Conservation (phyloP, 2,888 invertebrate genomes). For the Synanthedon vespiformis region DNA sequence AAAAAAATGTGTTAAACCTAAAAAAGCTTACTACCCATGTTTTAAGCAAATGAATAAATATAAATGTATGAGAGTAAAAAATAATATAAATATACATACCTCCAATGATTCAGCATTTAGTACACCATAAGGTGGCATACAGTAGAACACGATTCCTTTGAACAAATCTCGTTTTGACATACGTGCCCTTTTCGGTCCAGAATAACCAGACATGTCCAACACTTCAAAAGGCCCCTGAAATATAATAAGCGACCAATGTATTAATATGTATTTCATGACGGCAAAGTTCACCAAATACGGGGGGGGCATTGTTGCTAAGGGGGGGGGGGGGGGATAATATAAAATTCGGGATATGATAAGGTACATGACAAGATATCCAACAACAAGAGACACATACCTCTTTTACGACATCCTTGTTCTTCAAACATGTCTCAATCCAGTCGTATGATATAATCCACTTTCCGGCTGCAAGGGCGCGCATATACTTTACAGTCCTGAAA, state of each 20-base stretch:
- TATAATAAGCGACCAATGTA: not conserved
- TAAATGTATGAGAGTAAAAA: not conserved
- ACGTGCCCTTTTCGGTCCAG: slow-evolving; percentile 64
- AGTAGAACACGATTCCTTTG: slow-evolving; percentile 60
- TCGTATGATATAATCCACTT: slow-evolving; percentile 69
- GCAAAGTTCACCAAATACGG: too few species aligned
- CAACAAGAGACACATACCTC: slow-evolving; percentile 44
- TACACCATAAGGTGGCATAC: slow-evolving; percentile 57
- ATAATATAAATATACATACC: slow-evolving; percentile 19
- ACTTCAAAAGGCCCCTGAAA: slow-evolving; percentile 63
- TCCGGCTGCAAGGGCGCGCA: slow-evolving; percentile 68
- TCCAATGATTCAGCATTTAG: slow-evolving; percentile 38
- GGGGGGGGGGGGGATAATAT: too few species aligned
- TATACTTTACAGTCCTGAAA: slow-evolving; percentile 64
- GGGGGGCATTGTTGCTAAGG: too few species aligned
- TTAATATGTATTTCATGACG: too few species aligned
- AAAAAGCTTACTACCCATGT: too few species aligned
- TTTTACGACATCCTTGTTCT: slow-evolving; percentile 36
- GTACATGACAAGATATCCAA: too few species aligned
- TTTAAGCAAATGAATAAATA: too few species aligned
- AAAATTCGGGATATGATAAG: too few species aligned
- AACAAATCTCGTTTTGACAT: slow-evolving; percentile 44
- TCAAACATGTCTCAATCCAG: slow-evolving; percentile 66
- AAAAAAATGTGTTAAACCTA: too few species aligned
- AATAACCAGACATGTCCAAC: slow-evolving; percentile 59